Conservation (phyloP, 2,113 vertebrate species). For the Oenanthe oenanthe region DNA sequence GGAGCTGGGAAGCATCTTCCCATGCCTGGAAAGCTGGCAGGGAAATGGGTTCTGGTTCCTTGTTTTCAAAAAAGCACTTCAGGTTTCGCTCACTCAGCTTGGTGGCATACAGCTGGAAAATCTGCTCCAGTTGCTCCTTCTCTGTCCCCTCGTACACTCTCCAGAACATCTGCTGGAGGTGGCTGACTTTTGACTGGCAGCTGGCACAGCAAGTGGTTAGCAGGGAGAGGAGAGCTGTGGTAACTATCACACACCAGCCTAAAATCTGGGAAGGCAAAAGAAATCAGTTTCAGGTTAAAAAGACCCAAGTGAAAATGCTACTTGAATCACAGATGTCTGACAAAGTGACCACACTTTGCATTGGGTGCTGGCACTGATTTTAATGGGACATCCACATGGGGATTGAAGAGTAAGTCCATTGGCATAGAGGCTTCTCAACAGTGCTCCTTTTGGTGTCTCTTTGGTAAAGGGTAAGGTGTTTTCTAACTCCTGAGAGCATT, state of each 20-base stretch:
- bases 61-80: constrained; percentile 84
- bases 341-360: not conserved
- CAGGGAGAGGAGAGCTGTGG: constrained; percentile 77
- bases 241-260: constrained; percentile 86
- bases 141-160: constrained; percentile 80
- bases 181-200: constrained; percentile 87
- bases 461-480: not conserved
- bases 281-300: not conserved
- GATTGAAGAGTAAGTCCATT: not conserved
- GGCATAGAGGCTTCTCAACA: not conserved
- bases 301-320: not conserved
- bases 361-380: rapidly evolving
- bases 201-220: constrained; percentile 78
- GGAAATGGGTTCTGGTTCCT: constrained; percentile 66
- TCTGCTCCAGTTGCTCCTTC: constrained; percentile 78
- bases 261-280: constrained; percentile 77
- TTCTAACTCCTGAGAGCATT: not conserved
- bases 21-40: constrained; percentile 80
- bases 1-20: constrained; percentile 83
- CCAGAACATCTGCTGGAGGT: constrained; percentile 89
- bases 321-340: not conserved
- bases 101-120: constrained; percentile 77
- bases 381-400: not conserved
- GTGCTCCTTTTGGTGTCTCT: not conserved
- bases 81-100: constrained; percentile 85